Base-by-base conservation (phyloP, 2,888 invertebrate genomes). In the Molorchus minor region DNA sequence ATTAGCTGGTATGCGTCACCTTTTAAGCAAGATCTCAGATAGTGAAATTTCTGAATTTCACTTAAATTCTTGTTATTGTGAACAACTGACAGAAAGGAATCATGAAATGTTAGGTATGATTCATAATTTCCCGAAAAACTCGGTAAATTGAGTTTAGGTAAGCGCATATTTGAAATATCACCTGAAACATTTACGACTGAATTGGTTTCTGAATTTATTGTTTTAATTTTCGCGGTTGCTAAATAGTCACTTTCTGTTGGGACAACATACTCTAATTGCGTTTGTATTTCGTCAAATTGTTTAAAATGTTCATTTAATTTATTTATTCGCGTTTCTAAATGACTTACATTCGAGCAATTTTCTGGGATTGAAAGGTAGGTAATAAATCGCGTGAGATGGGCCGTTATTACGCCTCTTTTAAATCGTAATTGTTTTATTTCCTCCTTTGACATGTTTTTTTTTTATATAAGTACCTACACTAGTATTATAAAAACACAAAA, bases 41-140 rank as follows among this genome's bases (percentile, higher is more conserved):
- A 36, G 10, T 49, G 20, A 15, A 49, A 19, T 19, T 49, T 49
- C 35, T 49, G 35, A 36, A 49, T 20, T n/a, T 30, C 21, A 12
- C 3, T 35, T 29, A 49, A 13, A 17, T 36, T 36, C 2, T 17
- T n/a, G 13, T 49, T 49, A 5, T 35, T 21, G 13, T 49, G 36
- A 8, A 49, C 36, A 35, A 49, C 13, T n/a, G 19, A n/a, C 12
- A 21, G 21, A 49, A 49, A 49, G 3, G 36, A 16, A 12, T 49
- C 20, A 10, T 33, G 33, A 46, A 46, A 46, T 33, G 30, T 17
- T 2, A 19, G 4, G 15, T 16, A 46, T 13, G 10, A 30, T 16
- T 46, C 15, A 5, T 46, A 33, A 15, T 46, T 19, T 16, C 46
- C 46, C 4, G 30, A 13, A 16, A 46, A 46, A 3, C 4, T 46